Evolutionary conservation across 2,797 vertebrate genomes (phyloP).

Genomic region (Epinephelus awoara): DNA sequence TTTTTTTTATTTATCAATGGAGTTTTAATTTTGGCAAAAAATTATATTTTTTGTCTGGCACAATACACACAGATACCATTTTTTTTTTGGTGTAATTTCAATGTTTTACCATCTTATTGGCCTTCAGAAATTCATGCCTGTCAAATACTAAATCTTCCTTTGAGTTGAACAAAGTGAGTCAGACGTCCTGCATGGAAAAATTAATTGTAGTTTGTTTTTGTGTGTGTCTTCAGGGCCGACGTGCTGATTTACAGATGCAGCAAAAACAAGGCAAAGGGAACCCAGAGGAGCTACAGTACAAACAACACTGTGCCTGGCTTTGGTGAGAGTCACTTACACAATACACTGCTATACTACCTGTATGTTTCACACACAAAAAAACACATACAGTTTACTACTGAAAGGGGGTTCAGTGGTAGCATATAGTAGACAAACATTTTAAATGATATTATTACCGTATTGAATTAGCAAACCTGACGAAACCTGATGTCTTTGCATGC

Average conservation of each 20-base stretch:
- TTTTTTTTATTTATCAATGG: too few species aligned
- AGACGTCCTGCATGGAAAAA: background rate
- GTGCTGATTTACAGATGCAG: conserved; percentile 93
- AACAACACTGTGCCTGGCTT: conserved; percentile 93
- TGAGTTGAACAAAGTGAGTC: background rate
- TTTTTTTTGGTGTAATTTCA: background rate
- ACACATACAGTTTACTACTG: background rate
- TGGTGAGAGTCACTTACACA: conserved; percentile 87
- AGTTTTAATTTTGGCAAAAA: too few species aligned
- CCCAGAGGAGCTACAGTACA: conserved; percentile 90
- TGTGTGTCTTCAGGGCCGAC: conserved; percentile 86
- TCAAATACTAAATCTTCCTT: background rate
- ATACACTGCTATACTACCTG: background rate
- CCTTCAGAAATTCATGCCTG: background rate
- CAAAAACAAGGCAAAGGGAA: conserved; percentile 91
- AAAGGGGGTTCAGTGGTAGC: background rate
- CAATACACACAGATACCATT: too few species aligned
- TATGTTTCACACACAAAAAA: background rate
- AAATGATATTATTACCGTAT: too few species aligned
- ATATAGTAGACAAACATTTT: too few species aligned
- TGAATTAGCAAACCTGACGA: too few species aligned
- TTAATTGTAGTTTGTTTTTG: background rate
- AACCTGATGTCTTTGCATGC: too few species aligned
- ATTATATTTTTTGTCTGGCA: too few species aligned
- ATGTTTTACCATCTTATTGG: background rate